Percentiles rank a stretch among this genome's conserved stretches.
These are phyloP conservation scores for Amphipyra tragopoginis DNA, from an alignment of 2,888 invertebrate genomes.

Conservation along the genomic window DNA sequence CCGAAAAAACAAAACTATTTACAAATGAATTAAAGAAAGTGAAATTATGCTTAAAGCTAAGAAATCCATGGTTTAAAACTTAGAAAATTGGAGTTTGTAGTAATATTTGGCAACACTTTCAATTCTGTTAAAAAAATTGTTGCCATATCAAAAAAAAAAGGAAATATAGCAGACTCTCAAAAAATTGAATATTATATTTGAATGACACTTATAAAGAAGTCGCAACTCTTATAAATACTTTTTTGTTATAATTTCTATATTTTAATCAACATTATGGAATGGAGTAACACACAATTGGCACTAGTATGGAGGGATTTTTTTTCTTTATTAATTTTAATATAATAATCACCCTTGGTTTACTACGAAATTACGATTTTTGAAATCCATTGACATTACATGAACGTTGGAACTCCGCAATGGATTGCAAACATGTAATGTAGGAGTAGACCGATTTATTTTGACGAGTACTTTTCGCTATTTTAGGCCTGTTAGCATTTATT, in stretches of 20 bases:
- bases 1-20: slow-evolving; percentile 73
- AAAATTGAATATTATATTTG: slow-evolving; percentile 27
- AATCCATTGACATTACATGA: slow-evolving; percentile 9
- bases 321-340: slow-evolving; percentile 59
- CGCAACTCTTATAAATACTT: slow-evolving; percentile 60
- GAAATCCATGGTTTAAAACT: slow-evolving; percentile 30
- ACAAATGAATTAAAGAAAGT: slow-evolving; percentile 62
- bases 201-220: slow-evolving; percentile 29
- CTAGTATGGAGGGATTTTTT: slow-evolving; percentile 84
- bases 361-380: slow-evolving; percentile 14
- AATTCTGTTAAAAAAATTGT: slow-evolving; percentile 1
- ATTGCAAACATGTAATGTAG: slow-evolving; percentile 7
- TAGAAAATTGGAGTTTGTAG: slow-evolving; percentile 5
- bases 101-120: slow-evolving; percentile 11
- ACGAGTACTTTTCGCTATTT: slow-evolving; percentile 12
- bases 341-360: slow-evolving; percentile 9
- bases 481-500: background rate
- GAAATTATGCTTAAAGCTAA: slow-evolving; percentile 55
- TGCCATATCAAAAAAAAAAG: slow-evolving; percentile 18
- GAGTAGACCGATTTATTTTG: slow-evolving; percentile 2
- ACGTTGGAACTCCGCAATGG: slow-evolving; percentile 13
- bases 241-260: slow-evolving; percentile 46
- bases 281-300: slow-evolving; percentile 79
- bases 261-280: slow-evolving; percentile 69
- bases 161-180: slow-evolving; percentile 12